Evolutionary conservation across 1,140 invertebrate genomes (phyloP), one percentile per base, ranked within the genome.

Genomic region (Drosophila lowei): DNA sequence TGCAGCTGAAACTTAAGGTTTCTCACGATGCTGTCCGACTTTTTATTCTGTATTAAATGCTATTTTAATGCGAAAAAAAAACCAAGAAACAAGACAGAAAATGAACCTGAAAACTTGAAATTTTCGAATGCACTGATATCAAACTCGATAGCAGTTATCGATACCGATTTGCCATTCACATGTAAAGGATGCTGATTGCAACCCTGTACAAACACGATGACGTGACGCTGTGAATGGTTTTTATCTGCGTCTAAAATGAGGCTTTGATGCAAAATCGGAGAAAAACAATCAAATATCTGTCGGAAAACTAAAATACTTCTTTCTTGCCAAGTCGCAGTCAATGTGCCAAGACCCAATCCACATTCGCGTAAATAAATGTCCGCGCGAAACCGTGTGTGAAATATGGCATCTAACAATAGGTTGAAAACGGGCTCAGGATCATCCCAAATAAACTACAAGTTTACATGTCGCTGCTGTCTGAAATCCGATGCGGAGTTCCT

Each of bases 401-500:
- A 43, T 4, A 84, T 84, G 80, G 72, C 80, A 41, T 9, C 67
- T n/a, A 56, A 50, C 49, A 84, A 79, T 23, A 55, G 66, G 41
- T 41, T 65, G 6, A 77, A 65, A 63, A 48, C 42, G 34, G 61
- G 55, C 13, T 23, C 46, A 38, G 65, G 63, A 34, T 38, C 4
- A 38, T 38, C 49, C 47, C 9, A 72, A 15, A 34, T 28, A 15
- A 74, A 90, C 73, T 89, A 76, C 48, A 90, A 85, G 55, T 68
- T 75, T 52, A 62, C 68, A 18, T 90, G 89, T 79, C 81, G 89
- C 47, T 90, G 89, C 60, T 90, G 89, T 54, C 71, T 90, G 9
- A 86, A 77, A 55, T 72, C 71, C 11, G 75, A 90, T 25, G 81
- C 72, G 1, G 81, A 90, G 43, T 71, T 89, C 44, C 66, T 84